These are phyloP conservation scores for Atrichornis clamosus DNA, from an alignment of 2,113 vertebrate genomes.

Conservation along the genomic window DNA sequence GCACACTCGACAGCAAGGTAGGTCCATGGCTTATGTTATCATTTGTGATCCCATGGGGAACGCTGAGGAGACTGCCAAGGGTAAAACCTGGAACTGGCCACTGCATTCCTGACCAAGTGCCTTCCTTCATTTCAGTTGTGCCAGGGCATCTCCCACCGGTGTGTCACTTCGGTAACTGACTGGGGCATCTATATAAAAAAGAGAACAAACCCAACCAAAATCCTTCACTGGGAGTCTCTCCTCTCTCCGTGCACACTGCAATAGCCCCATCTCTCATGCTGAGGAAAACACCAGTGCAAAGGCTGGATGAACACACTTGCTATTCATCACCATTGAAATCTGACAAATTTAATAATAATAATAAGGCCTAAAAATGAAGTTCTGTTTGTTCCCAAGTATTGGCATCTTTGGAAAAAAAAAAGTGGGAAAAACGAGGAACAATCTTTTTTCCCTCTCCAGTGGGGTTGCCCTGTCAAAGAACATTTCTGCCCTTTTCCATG, in stretches of 20 bases:
- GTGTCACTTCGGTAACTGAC: background rate
- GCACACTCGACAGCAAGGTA: background rate
- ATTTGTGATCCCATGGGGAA: background rate
- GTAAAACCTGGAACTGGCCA: background rate
- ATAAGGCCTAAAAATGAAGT: background rate
- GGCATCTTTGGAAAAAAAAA: background rate
- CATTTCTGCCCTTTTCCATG: background rate
- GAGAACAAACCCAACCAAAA: background rate
- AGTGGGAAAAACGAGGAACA: background rate
- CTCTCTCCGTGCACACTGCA: background rate
- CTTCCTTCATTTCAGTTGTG: background rate
- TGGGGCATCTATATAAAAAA: rapidly evolving
- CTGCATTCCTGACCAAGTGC: background rate
- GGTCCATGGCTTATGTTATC: background rate
- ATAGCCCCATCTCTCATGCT: background rate
- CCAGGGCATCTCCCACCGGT: background rate
- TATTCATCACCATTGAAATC: background rate
- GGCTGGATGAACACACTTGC: background rate
- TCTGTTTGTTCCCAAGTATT: background rate
- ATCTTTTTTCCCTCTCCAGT: background rate
- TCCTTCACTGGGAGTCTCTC: rapidly evolving
- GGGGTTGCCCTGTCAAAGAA: background rate
- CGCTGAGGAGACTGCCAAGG: background rate
- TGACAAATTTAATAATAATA: background rate
- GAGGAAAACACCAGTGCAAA: background rate